These are phyloP conservation scores for Polypterus senegalus DNA, from an alignment of 2,113 vertebrate species.

Conservation along the genomic window DNA sequence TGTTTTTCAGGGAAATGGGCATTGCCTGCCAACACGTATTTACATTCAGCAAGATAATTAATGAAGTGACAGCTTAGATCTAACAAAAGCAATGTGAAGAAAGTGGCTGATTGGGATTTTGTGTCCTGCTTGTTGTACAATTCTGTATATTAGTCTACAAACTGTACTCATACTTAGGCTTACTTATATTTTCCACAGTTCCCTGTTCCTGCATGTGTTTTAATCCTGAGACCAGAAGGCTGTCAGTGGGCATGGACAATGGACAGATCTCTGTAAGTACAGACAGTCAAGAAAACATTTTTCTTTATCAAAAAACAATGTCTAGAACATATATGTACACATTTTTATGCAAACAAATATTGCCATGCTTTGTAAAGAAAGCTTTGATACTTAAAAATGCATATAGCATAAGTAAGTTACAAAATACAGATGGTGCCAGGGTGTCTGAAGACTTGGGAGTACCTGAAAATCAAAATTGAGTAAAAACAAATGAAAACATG, in stretches of 20 bases:
- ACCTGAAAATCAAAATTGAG: no score
- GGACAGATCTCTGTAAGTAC: slow-evolving; percentile 87
- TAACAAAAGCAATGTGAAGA: no score
- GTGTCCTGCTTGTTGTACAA: not conserved
- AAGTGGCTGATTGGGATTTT: not conserved
- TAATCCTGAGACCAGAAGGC: slow-evolving; percentile 92
- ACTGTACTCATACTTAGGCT: no score
- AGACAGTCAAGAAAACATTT: not conserved
- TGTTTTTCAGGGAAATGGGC: no score
- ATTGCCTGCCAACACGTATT: no score
- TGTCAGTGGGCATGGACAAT: slow-evolving; percentile 89
- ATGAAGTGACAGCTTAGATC: no score
- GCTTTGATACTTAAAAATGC: not conserved
- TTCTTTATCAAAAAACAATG: no score
- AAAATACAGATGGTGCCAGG: not conserved
- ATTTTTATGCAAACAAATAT: no score
- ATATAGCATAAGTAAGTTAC: not conserved
- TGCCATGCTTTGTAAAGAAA: not conserved
- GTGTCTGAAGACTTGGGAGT: not conserved
- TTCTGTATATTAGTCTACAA: no score
- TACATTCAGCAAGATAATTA: no score
- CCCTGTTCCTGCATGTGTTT: slow-evolving; percentile 94
- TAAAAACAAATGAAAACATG: no score
- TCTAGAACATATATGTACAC: no score
- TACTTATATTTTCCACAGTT: slow-evolving; percentile 64